A percentile compares a stretch with the other conserved stretches of the same genome.
These are phyloP conservation scores for Entomobrya proxima DNA, from an alignment of 2,888 invertebrate species.

Conservation along the genomic window DNA sequence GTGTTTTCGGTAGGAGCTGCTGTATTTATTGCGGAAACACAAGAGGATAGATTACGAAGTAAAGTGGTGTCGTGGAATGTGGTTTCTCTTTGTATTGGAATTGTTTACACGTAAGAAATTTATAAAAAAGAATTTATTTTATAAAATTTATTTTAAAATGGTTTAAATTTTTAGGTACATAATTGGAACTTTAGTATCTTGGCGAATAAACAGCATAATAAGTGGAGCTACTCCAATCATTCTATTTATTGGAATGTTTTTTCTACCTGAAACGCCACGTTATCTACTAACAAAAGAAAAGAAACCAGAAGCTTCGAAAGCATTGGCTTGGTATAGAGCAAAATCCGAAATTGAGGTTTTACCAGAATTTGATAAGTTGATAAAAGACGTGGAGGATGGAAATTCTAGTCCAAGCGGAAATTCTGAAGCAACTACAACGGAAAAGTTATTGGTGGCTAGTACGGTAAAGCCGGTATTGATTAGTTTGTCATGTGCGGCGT, in stretches of 20 bases:
- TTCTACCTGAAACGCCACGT: conserved; percentile 87
- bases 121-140: background rate
- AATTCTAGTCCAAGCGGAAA: background rate
- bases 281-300: conserved; percentile 82
- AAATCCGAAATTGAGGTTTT: conserved; percentile 82
- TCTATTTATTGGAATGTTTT: conserved; percentile 85
- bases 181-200: conserved; percentile 83
- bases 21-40: conserved; percentile 90
- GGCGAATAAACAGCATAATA: conserved; percentile 82
- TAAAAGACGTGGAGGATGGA: conserved; percentile 43
- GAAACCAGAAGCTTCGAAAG: conserved; percentile 82
- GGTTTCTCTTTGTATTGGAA: conserved; percentile 81
- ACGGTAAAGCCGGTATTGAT: conserved; percentile 83
- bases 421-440: background rate
- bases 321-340: conserved; percentile 85
- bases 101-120: conserved; percentile 65
- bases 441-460: conserved; percentile 38
- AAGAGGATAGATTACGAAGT: conserved; percentile 89
- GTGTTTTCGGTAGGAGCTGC: conserved; percentile 91
- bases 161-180: conserved; percentile 80
- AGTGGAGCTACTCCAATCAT: conserved; percentile 83
- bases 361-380: conserved; percentile 81
- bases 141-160: background rate
- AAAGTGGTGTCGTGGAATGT: conserved; percentile 91
- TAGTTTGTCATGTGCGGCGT: conserved; percentile 87